Conservation (phyloP, 2,113 vertebrate species). For the Catharus bicknelli region DNA sequence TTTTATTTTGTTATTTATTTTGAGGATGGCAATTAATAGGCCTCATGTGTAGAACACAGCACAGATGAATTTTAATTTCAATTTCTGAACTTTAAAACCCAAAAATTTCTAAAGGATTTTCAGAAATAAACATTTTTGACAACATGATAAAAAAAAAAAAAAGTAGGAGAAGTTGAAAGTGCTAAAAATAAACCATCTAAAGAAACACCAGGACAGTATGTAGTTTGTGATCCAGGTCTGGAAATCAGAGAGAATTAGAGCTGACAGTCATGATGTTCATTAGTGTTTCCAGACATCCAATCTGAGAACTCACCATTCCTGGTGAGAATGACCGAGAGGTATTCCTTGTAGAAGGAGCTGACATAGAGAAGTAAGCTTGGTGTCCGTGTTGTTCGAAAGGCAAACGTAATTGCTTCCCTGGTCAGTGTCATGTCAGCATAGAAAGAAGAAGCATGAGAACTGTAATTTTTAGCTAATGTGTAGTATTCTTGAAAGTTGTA, state of each 20-base stretch:
- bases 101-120: background rate
- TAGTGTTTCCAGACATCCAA: background rate
- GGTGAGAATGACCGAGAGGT: conserved; percentile 84
- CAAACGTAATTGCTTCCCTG: conserved; percentile 80
- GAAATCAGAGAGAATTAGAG: background rate
- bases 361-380: conserved; percentile 86
- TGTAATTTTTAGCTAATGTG: conserved; percentile 81
- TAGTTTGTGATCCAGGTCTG: background rate
- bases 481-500: conserved; percentile 91
- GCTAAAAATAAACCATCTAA: background rate
- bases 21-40: background rate
- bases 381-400: conserved; percentile 84
- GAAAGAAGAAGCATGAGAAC: conserved; percentile 81
- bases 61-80: background rate
- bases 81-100: background rate
- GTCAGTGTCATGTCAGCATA: conserved; percentile 83
- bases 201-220: background rate
- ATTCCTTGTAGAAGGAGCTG: conserved; percentile 85
- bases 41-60: rapidly evolving
- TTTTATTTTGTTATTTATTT: background rate
- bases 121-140: background rate
- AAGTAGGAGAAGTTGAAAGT: background rate
- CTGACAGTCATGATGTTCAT: background rate
- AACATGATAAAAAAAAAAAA: background rate
- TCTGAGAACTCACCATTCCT: conserved; percentile 82